Conservation (phyloP, 2,113 vertebrate species). For the Ammodramus savannarum region DNA sequence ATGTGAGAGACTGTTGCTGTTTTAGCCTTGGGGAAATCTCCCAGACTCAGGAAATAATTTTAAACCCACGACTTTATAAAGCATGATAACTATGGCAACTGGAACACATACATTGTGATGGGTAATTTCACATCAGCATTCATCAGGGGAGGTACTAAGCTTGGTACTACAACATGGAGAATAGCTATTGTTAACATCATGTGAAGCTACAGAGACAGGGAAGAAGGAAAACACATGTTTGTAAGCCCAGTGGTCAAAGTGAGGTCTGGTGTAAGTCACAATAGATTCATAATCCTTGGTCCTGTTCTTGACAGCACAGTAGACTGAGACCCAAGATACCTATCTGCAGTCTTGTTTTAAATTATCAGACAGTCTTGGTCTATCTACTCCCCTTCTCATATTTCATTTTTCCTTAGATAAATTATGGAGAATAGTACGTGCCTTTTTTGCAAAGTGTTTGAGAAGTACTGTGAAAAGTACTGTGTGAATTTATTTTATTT, state of each 20-base stretch:
- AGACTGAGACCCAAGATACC: neutral
- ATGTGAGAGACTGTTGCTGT: conserved; percentile 39
- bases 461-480: neutral
- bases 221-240: neutral
- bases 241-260: neutral
- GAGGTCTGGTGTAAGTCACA: neutral
- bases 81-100: conserved; percentile 18
- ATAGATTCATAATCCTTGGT: neutral
- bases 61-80: conserved; percentile 56
- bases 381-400: neutral
- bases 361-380: neutral
- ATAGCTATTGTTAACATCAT: neutral
- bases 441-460: neutral
- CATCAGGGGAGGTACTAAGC: neutral
- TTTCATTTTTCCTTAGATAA: neutral
- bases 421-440: neutral
- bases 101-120: neutral
- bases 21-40: conserved; percentile 62
- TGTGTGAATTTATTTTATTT: neutral
- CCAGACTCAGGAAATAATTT: conserved; percentile 64
- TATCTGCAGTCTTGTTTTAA: neutral
- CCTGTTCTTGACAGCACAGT: neutral
- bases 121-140: conserved; percentile 6
- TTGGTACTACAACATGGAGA: neutral
- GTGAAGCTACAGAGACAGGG: neutral